Percentiles rank a stretch among this genome's conserved stretches.
Evolutionary conservation across 2,113 vertebrate genomes (phyloP).

Genomic region (Anseranas semipalmata): DNA sequence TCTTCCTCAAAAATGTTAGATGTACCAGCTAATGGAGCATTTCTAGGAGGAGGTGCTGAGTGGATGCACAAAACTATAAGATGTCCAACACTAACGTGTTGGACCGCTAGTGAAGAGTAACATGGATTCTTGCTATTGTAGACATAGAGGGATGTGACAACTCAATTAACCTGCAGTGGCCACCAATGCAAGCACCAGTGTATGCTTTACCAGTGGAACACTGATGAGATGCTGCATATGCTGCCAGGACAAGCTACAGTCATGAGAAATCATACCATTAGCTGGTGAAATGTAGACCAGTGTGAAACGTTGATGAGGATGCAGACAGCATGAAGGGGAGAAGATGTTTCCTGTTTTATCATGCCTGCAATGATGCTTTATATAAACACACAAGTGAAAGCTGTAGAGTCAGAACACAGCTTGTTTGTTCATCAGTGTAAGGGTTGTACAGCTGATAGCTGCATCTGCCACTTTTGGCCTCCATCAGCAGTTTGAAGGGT

Average conservation of each 20-base stretch:
- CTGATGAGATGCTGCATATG: background rate
- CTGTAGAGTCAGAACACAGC: background rate
- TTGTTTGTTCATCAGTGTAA: background rate
- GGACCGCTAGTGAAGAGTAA: background rate
- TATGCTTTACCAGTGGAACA: background rate
- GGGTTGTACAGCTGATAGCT: background rate
- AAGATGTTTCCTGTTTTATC: background rate
- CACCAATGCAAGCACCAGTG: background rate
- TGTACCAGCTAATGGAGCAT: background rate
- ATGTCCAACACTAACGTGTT: background rate
- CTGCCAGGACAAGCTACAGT: background rate
- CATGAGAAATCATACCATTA: background rate
- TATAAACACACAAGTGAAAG: background rate
- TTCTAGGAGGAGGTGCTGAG: background rate
- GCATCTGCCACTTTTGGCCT: background rate
- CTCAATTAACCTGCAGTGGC: background rate
- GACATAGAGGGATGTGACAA: background rate
- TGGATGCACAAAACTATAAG: background rate
- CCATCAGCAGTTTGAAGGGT: background rate
- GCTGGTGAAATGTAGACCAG: background rate
- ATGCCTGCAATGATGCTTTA: background rate
- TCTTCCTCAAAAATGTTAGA: background rate
- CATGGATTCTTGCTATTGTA: background rate
- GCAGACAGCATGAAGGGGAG: background rate
- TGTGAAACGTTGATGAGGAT: background rate